Evolutionary conservation across 2,888 invertebrate genomes (phyloP), one percentile per base, ranked within the genome.

Genomic region (Cantharis flavilabris): DNA sequence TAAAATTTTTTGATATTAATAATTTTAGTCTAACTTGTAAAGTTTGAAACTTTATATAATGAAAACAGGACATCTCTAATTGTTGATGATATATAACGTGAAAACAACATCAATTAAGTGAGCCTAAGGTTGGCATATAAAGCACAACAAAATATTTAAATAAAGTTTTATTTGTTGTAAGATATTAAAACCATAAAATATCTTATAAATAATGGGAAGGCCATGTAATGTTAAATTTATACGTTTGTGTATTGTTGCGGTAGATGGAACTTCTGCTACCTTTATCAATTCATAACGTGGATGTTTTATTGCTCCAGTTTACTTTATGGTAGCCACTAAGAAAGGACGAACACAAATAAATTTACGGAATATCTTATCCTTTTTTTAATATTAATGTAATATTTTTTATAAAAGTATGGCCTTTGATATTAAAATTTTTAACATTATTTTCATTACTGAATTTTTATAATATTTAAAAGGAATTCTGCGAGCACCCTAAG

Each of bases 191-290:
- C 65, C 23, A 67, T 67, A 67, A 67, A 67, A 67, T 67, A 67
- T 67, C 65, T 67, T 67, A 67, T 67, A 67, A 67, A 67, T 67
- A 67, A 67, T 67, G 65, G 65, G 26, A 67, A 67, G 65, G 65
- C 26, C 23, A 26, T 67, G 65, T 67, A 67, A 67, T 67, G 49
- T 49, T 49, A 49, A 49, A 67, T 67, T 67, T 67, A 67, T 67
- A 18, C 65, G 20, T 67, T 67, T 67, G 65, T 67, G 65, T 67
- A 67, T 67, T 67, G 65, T 67, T 67, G 65, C 65, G 65, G 65
- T 67, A 67, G 65, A 67, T 67, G 65, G 65, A 67, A 67, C 65
- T 67, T 67, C 65, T 67, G 65, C 65, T 67, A 67, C 65, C 65
- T 67, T 67, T 67, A 67, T 67, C 65, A 67, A 67, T 67, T 67